phyloP scores from a whole-genome alignment of 2,797 vertebrate genomes.

The Bufotes viridis region DNA sequence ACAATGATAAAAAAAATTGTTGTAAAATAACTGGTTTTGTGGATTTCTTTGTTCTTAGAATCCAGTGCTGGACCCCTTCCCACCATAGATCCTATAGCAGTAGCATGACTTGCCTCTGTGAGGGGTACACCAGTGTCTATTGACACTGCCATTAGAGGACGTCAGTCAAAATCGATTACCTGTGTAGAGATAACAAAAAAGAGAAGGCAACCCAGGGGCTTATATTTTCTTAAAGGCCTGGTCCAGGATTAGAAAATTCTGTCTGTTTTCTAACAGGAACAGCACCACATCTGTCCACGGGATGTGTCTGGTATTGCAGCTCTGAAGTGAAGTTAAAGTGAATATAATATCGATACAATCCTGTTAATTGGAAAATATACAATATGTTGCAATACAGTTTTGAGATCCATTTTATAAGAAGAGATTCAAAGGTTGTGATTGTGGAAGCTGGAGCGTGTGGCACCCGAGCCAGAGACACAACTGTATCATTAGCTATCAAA shows the following conservation, averaged over 20 bases:
- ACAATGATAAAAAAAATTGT: not conserved
- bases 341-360: not conserved
- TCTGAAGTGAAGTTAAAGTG: not conserved
- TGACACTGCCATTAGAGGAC: no score
- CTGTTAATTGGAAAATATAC: not conserved
- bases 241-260: no score
- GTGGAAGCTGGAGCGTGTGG: not conserved
- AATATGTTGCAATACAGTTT: not conserved
- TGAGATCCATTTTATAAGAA: not conserved
- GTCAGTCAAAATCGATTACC: no score
- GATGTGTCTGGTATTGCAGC: not conserved
- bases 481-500: conserved; percentile 19
- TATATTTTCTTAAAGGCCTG: not conserved
- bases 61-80: no score
- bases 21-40: not conserved
- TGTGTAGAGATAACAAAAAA: no score
- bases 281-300: no score
- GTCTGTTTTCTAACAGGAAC: no score
- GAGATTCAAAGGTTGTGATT: not conserved
- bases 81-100: no score
- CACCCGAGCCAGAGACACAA: not conserved
- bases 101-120: no score
- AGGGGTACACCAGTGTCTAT: no score
- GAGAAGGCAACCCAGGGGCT: no score
- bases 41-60: not conserved